Conservation (phyloP, 2,113 vertebrate species). For the Mystacornis crossleyi region DNA sequence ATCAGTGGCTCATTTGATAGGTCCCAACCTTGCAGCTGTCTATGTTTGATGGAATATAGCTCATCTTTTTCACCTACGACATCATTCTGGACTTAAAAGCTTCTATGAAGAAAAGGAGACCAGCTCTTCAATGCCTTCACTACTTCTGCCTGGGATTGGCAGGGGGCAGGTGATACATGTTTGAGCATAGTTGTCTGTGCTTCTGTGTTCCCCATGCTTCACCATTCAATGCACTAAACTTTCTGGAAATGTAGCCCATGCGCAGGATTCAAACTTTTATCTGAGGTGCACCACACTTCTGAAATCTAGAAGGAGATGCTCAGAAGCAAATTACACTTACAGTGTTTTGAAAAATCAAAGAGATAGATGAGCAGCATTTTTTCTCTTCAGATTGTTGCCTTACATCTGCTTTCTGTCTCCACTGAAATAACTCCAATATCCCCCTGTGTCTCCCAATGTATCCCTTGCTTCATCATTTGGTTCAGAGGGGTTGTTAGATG, state of each 20-base stretch:
- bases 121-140: neutral
- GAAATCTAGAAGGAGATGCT: neutral
- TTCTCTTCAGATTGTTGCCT: neutral
- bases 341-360: neutral
- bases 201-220: neutral
- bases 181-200: neutral
- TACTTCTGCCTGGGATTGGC: neutral
- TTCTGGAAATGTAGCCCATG: neutral
- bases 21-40: neutral
- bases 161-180: neutral
- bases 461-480: neutral
- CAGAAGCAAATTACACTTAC: neutral
- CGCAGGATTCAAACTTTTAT: neutral
- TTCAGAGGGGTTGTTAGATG: neutral
- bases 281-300: neutral
- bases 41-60: neutral
- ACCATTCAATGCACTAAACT: neutral
- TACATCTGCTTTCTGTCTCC: neutral
- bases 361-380: neutral
- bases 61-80: neutral
- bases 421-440: neutral
- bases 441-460: accelerated
- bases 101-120: neutral
- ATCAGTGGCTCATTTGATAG: neutral
- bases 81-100: neutral